Evolutionary conservation across 2,113 vertebrate genomes (phyloP).

Genomic region (Xenopus tropicalis): UCB_Xtro_10.0 CM004444.2:99552001-99552500

Average conservation of each 20-base stretch:
- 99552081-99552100: background rate
- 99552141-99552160: background rate
- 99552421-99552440: too few relatives aligned
- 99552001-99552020: too few relatives aligned
- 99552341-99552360: background rate
- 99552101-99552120: background rate
- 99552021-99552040: background rate
- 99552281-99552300: conserved; percentile 1
- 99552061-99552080: background rate
- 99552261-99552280: conserved; percentile 1
- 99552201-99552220: background rate
- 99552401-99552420: background rate
- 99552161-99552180: background rate
- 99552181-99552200: background rate
- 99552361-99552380: background rate
- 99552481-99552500: too few relatives aligned
- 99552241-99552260: background rate
- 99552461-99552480: too few relatives aligned
- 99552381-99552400: background rate
- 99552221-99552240: background rate
- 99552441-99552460: too few relatives aligned
- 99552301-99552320: background rate
- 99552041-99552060: background rate
- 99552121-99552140: background rate
- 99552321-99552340: background rate